phyloP scores from a whole-genome alignment of 2,888 invertebrate genomes.

The Hydrotaea diabolus region DNA sequence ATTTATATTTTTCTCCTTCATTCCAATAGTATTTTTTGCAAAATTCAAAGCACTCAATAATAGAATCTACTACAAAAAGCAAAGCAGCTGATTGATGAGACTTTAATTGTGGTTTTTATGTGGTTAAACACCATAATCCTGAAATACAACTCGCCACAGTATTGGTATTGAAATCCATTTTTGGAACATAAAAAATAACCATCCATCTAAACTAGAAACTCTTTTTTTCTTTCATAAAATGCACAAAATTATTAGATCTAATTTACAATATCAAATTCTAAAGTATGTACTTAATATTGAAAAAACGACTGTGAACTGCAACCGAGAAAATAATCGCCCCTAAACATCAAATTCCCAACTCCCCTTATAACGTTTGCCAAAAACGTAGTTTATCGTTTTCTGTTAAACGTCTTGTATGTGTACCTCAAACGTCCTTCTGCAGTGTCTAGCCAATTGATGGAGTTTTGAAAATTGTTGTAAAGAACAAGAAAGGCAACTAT shows the following conservation, averaged over 20 bases:
- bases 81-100: slow-evolving; percentile 56
- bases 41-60: slow-evolving; percentile 6
- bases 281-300: neutral
- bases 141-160: neutral
- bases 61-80: slow-evolving; percentile 35
- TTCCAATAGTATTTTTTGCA: slow-evolving; percentile 25
- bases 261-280: neutral
- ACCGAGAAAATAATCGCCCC: too few relatives aligned
- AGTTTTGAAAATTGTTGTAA: slow-evolving; percentile 3
- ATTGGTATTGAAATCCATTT: slow-evolving; percentile 6
- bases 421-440: too few relatives aligned
- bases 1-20: slow-evolving; percentile 27
- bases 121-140: too few relatives aligned
- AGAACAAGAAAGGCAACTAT: slow-evolving; percentile 4
- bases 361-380: too few relatives aligned
- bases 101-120: neutral
- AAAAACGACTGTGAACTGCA: neutral
- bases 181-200: neutral
- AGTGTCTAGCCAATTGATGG: neutral
- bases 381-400: too few relatives aligned
- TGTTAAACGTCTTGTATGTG: too few relatives aligned
- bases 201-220: slow-evolving; percentile 4
- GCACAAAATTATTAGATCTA: slow-evolving; percentile 59
- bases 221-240: slow-evolving; percentile 56
- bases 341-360: too few relatives aligned